Evolutionary conservation across 2,797 vertebrate genomes (phyloP).

Genomic region (Enteromius radiatus): DNA sequence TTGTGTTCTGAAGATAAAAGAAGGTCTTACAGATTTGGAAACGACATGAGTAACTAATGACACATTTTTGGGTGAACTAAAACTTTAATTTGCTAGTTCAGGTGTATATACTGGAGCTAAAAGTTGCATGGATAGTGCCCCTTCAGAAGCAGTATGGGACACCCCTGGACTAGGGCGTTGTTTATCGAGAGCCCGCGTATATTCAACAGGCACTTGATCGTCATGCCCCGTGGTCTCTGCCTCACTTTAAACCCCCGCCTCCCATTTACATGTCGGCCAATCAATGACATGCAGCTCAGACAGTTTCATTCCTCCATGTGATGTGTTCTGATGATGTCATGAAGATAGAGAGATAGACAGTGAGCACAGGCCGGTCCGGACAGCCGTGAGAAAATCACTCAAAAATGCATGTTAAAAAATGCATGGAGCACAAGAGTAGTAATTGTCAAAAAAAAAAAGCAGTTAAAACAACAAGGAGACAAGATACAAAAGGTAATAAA

Average conservation of each 20-base stretch:
- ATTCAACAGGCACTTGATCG: constrained; percentile 30
- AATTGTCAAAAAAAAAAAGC: constrained; percentile 7
- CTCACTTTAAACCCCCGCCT: constrained; percentile 55
- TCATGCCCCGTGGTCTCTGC: constrained; percentile 48
- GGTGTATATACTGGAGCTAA: not conserved
- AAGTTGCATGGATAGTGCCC: not conserved
- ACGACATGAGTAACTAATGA: not conserved
- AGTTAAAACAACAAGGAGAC: constrained; percentile 35
- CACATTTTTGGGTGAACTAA: not conserved
- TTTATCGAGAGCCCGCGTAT: constrained; percentile 36
- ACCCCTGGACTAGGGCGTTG: not conserved
- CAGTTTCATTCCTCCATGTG: constrained; percentile 66
- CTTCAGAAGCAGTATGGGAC: not conserved
- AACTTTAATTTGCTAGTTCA: not conserved
- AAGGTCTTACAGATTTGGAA: not conserved
- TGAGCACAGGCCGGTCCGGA: constrained; percentile 46
- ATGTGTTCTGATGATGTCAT: constrained; percentile 65
- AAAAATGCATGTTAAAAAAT: constrained; percentile 62
- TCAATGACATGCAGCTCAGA: constrained; percentile 67
- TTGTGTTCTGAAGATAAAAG: not conserved
- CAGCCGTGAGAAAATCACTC: constrained; percentile 43
- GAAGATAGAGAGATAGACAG: constrained; percentile 40
- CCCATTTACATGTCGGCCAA: constrained; percentile 47
- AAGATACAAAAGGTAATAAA: constrained; percentile 18
- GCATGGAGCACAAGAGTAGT: constrained; percentile 50